phyloP scores from a whole-genome alignment of 1,140 invertebrate genomes.

The Trachymyrmex septentrionalis region DNA sequence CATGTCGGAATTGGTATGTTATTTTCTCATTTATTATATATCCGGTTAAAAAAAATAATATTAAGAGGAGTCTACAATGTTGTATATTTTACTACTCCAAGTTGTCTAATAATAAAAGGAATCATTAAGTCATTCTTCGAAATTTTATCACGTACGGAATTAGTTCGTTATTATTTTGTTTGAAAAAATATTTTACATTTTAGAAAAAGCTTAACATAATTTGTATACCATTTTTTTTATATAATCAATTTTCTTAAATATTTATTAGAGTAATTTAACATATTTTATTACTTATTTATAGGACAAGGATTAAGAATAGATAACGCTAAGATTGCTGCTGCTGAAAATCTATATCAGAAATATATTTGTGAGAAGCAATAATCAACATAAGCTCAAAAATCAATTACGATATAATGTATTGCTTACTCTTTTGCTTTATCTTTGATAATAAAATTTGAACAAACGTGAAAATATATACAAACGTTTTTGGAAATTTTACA shows the following conservation, averaged over 20 bases:
- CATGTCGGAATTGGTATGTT: constrained; percentile 19
- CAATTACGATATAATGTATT: constrained; percentile 18
- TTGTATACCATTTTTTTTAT: no score
- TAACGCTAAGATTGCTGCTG: constrained; percentile 70
- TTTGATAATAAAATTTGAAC: constrained; percentile 36
- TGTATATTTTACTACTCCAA: no score
- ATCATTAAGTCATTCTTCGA: neutral
- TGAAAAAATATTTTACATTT: neutral
- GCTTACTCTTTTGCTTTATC: neutral
- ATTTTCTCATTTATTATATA: neutral
- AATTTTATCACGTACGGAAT: neutral
- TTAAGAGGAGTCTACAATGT: no score
- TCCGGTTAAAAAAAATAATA: neutral
- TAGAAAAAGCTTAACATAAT: neutral
- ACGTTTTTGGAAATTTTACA: neutral
- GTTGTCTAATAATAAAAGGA: no score
- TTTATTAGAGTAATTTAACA: neutral
- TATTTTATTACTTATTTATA: constrained; percentile 40
- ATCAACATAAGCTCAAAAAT: neutral
- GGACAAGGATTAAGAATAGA: constrained; percentile 59
- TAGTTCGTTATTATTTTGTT: neutral
- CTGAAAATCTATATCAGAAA: constrained; percentile 65
- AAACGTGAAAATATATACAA: neutral
- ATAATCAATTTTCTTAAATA: neutral
- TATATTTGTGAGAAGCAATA: constrained; percentile 39